Evolutionary conservation across 2,888 invertebrate genomes (phyloP).

Genomic region (Itoplectis maculator): DNA sequence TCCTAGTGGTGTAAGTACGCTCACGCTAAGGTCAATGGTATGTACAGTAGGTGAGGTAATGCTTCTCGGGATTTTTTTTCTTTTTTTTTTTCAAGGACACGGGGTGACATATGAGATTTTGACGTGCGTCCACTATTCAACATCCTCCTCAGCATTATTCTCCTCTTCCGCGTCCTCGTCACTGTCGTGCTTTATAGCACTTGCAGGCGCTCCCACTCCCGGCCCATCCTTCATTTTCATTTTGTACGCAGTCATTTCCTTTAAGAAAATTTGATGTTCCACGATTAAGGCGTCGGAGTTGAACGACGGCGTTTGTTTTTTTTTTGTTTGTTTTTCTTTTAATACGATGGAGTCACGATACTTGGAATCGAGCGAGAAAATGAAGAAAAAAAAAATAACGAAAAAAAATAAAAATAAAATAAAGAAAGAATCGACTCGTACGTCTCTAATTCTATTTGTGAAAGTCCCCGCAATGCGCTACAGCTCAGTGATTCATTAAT

Average conservation of each 20-base stretch:
- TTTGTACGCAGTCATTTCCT: slow-evolving; percentile 95
- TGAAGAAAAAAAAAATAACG: slow-evolving; percentile 53
- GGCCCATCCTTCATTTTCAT: slow-evolving; percentile 87
- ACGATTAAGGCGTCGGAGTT: slow-evolving; percentile 82
- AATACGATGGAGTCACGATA: slow-evolving; percentile 68
- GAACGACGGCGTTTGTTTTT: slow-evolving; percentile 64
- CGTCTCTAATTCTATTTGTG: slow-evolving; percentile 69
- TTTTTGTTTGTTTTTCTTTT: too few species aligned
- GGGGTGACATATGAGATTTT: slow-evolving; percentile 84
- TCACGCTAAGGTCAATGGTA: slow-evolving; percentile 85
- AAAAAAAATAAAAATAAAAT: slow-evolving; percentile 57
- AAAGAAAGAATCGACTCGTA: slow-evolving; percentile 66
- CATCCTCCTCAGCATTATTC: slow-evolving; percentile 87
- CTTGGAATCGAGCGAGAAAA: slow-evolving; percentile 69
- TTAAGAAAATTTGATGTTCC: slow-evolving; percentile 77
- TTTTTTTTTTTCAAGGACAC: slow-evolving; percentile 84
- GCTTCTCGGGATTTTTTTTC: slow-evolving; percentile 65
- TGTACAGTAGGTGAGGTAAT: slow-evolving; percentile 84
- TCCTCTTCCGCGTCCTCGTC: slow-evolving; percentile 89
- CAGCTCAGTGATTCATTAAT: slow-evolving; percentile 73
- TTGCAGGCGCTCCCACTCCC: slow-evolving; percentile 85
- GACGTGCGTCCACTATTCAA: slow-evolving; percentile 85
- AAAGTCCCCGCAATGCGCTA: slow-evolving; percentile 70
- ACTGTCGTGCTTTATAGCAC: slow-evolving; percentile 87
- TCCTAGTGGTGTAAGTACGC: slow-evolving; percentile 82